Base-by-base conservation (phyloP, 2,113 vertebrate species). In the Machaerirhynchus nigripectus region DNA sequence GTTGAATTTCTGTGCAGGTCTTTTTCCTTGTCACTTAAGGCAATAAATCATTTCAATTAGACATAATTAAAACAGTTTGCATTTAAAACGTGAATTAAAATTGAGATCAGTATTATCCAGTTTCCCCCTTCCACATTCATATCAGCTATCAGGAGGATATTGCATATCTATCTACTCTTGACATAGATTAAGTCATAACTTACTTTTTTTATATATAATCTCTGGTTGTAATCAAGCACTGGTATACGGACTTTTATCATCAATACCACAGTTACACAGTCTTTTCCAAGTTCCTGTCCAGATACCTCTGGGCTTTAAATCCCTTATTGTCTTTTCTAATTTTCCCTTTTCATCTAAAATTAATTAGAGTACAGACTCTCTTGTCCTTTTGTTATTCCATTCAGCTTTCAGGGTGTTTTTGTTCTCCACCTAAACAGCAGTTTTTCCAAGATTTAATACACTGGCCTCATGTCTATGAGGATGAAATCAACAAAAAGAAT, bases 71-170 rank as follows among this genome's bases (percentile, higher is more conserved):
- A 96, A 77, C 28, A 65, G 33, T 75, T 80, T 90, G 40, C 47
- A 65, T 92, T 93, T 84, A 76, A 96, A 96, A 93, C n/a, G 13
- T 65, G 71, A 95, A 96, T 84, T 84, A 65, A 80, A 97, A 89
- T 15, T 86, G 55, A 80, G 90, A 84, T 83, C 39, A 59, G 65
- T 33, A 14, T 90, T 87, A 73, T 71, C 47, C 56, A 33, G 44
- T 57, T 94, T 69, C 27, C 39, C 16, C 21, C 8, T 91, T 70
- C n/a, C 50, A 49, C 52, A 78, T 81, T 93, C 23, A 10, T 87
- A 67, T 84, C 53, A 82, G 19, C 77, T 89, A 71, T 65, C 69
- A 81, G 61, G 61, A 79, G 44, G 31, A 68, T 71, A 61, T 42
- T 28, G 21, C 9, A 15, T 77, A 83, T 82, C 74, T 91, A 31